phyloP scores from a whole-genome alignment of 2,797 vertebrate genomes.

The Sebastiscus tertius region DNA sequence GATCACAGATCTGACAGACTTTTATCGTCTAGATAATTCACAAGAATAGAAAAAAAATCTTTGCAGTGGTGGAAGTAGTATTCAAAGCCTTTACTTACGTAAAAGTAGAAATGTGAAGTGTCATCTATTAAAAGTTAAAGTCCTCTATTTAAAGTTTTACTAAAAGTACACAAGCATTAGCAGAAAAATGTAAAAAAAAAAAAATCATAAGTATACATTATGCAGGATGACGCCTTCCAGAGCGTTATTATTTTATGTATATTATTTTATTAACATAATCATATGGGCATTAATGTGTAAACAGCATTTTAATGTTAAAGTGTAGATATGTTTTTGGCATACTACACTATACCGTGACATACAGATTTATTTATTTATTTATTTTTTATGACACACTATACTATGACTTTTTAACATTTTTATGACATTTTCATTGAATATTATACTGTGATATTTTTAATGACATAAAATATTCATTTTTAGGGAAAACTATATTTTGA shows the following conservation, averaged over 20 bases:
- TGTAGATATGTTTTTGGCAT: not conserved
- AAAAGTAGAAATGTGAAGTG: not conserved
- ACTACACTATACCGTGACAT: no score
- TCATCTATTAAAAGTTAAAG: not conserved
- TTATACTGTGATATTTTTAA: no score
- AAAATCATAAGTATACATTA: not conserved
- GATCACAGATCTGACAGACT: conserved; percentile 10
- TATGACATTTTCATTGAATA: no score
- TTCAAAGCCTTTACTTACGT: not conserved
- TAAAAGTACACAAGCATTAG: not conserved
- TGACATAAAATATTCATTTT: no score
- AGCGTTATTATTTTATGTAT: not conserved
- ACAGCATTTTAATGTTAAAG: not conserved
- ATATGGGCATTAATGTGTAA: not conserved
- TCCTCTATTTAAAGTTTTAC: not conserved
- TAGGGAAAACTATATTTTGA: no score
- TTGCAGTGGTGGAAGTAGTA: not conserved
- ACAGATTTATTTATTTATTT: no score
- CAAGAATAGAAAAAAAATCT: not conserved
- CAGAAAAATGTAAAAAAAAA: not conserved
- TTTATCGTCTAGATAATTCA: conserved; percentile 2
- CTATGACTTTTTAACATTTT: no score
- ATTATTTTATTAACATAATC: not conserved
- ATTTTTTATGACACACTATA: no score
- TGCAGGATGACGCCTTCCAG: not conserved